A percentile compares a stretch with the other conserved stretches of the same genome.
Conservation (phyloP, 2,113 vertebrate species). For the Phyllostomus discolor region DNA sequence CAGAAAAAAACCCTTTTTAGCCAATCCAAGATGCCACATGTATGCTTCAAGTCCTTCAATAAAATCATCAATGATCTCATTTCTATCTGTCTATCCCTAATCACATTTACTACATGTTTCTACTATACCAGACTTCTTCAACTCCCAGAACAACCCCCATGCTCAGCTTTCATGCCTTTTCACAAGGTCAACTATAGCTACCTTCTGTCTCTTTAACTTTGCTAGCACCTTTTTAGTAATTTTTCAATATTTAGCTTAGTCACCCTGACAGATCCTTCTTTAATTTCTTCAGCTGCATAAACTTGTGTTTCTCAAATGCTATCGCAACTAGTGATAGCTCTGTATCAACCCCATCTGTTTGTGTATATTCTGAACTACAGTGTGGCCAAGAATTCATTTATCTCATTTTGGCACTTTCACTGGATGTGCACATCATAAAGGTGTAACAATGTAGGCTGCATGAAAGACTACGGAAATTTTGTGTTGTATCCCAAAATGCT, state of each 20-base stretch:
- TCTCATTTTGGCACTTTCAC: slow-evolving; percentile 2
- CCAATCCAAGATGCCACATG: not conserved
- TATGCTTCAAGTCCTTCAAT: not conserved
- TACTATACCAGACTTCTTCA: not conserved
- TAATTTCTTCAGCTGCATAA: not conserved
- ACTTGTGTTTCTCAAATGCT: not conserved
- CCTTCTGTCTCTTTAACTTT: not conserved
- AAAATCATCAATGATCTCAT: not conserved
- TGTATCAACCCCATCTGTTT: not conserved
- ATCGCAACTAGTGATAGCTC: not conserved
- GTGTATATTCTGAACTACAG: not conserved
- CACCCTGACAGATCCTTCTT: not conserved
- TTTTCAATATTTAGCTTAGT: not conserved
- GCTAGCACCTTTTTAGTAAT: not conserved
- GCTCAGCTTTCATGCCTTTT: not conserved
- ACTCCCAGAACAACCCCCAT: not conserved
- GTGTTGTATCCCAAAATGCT: not conserved
- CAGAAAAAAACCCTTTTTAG: no score
- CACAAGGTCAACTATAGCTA: not conserved
- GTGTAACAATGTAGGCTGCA: not conserved
- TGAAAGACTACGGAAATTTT: not conserved
- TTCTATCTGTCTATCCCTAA: not conserved
- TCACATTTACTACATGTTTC: not conserved
- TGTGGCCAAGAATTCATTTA: not conserved
- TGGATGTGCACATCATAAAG: not conserved